Percentiles rank a stretch among this genome's conserved stretches.
Evolutionary conservation across 2,113 vertebrate genomes (phyloP).

Genomic region (Heloderma charlesbogerti): DNA sequence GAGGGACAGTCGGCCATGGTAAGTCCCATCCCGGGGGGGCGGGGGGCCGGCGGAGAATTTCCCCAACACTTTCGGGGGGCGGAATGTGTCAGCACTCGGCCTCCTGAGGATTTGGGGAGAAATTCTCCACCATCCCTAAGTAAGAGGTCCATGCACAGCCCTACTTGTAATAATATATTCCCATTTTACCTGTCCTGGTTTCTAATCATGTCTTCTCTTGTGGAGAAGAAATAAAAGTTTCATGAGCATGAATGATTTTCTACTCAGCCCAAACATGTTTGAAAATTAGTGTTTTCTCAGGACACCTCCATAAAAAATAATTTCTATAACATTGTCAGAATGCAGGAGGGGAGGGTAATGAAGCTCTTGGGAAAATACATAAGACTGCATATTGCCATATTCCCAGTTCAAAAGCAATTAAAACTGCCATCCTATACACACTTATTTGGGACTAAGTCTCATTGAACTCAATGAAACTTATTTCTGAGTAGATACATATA

Average conservation of each 20-base stretch:
- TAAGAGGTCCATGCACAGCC: too few species aligned
- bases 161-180: background rate
- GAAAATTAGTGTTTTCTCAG: background rate
- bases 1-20: too few species aligned
- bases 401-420: background rate
- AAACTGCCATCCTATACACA: background rate
- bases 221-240: background rate
- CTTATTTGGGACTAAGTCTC: background rate
- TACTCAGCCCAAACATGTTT: background rate
- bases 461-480: background rate
- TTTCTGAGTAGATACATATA: background rate
- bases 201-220: background rate
- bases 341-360: background rate
- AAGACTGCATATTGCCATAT: background rate
- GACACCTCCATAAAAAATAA: background rate
- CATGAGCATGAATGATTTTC: background rate
- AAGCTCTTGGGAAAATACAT: background rate
- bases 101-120: too few species aligned
- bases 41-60: too few species aligned
- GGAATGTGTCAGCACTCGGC: too few species aligned
- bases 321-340: background rate
- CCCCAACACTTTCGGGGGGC: too few species aligned
- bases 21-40: too few species aligned
- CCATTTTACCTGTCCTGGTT: background rate
- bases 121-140: too few species aligned